phyloP scores from a whole-genome alignment of 2,888 invertebrate species.

The Caenorhabditis uteleia region DNA sequence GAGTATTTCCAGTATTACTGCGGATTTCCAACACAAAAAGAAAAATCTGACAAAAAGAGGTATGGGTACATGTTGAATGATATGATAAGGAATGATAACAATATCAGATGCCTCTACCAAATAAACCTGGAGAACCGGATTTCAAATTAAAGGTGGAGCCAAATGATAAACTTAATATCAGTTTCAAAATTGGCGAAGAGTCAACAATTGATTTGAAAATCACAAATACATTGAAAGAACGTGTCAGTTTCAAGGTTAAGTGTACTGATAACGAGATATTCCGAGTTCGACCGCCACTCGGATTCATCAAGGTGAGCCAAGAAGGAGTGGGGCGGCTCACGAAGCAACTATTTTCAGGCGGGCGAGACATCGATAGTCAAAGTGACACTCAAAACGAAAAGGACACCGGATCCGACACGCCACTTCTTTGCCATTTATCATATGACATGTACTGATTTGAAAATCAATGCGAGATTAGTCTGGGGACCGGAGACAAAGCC shows the following conservation, averaged over 20 bases:
- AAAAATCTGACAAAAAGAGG: too few relatives aligned
- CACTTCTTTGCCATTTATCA: constrained; percentile 64
- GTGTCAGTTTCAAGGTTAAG: constrained; percentile 54
- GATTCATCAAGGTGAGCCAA: constrained; percentile 54
- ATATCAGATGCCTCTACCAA: constrained; percentile 37
- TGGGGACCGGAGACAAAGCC: constrained; percentile 51
- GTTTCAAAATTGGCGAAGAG: constrained; percentile 29
- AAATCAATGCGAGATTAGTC: constrained; percentile 34
- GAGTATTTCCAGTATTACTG: too few relatives aligned
- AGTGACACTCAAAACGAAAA: constrained; percentile 40
- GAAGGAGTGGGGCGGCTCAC: too few relatives aligned
- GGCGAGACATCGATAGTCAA: constrained; percentile 44
- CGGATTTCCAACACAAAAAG: too few relatives aligned
- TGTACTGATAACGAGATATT: constrained; percentile 60
- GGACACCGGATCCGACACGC: constrained; percentile 22
- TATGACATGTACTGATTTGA: constrained; percentile 27
- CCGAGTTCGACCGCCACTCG: constrained; percentile 60
- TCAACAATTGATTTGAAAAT: constrained; percentile 35
- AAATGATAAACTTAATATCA: constrained; percentile 41
- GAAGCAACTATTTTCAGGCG: too few relatives aligned
- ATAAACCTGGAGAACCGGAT: constrained; percentile 51
- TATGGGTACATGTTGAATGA: too few relatives aligned
- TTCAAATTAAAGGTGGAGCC: constrained; percentile 53
- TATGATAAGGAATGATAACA: too few relatives aligned
- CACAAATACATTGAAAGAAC: constrained; percentile 45